Percentiles rank a stretch among this genome's conserved stretches.
These are phyloP conservation scores for Nasonia giraulti DNA, from an alignment of 1,140 invertebrate genomes.

Conservation along the genomic window DNA sequence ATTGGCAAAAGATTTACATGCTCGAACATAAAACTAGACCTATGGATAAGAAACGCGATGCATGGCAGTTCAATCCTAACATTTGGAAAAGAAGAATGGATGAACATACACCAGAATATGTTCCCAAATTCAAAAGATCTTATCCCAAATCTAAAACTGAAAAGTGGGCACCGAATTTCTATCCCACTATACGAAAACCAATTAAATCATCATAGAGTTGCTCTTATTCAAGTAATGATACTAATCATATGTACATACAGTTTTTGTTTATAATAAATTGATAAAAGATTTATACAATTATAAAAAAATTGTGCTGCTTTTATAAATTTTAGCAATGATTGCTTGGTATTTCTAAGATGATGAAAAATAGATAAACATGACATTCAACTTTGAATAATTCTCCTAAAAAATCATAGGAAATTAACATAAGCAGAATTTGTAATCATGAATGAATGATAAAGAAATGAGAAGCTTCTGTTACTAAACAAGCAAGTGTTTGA, in stretches of 20 bases:
- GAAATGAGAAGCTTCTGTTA: not conserved
- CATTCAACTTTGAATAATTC: not conserved
- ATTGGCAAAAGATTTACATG: slow-evolving; percentile 87
- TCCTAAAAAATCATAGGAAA: not conserved
- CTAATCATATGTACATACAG: not conserved
- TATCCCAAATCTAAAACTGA: slow-evolving; percentile 74
- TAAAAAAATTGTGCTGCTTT: not conserved
- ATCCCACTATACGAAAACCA: slow-evolving; percentile 68
- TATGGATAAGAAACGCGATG: slow-evolving; percentile 79
- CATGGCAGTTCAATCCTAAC: slow-evolving; percentile 79
- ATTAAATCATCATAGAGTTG: not conserved
- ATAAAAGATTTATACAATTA: not conserved
- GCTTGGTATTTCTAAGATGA: not conserved
- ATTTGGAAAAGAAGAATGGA: slow-evolving; percentile 77
- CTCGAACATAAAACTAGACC: slow-evolving; percentile 80
- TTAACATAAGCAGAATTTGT: not conserved
- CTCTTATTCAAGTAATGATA: slow-evolving; percentile 8
- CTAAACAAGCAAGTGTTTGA: not conserved
- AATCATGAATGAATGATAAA: not conserved
- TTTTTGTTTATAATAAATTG: slow-evolving; percentile 3
- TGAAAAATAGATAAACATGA: not conserved
- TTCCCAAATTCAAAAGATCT: slow-evolving; percentile 78
- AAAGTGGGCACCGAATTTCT: slow-evolving; percentile 78
- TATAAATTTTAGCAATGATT: not conserved
- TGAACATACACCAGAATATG: slow-evolving; percentile 80